Percentiles rank a stretch among this genome's conserved stretches.
Evolutionary conservation across 2,797 vertebrate genomes (phyloP).

Genomic region (Gobionotothen gibberifrons): DNA sequence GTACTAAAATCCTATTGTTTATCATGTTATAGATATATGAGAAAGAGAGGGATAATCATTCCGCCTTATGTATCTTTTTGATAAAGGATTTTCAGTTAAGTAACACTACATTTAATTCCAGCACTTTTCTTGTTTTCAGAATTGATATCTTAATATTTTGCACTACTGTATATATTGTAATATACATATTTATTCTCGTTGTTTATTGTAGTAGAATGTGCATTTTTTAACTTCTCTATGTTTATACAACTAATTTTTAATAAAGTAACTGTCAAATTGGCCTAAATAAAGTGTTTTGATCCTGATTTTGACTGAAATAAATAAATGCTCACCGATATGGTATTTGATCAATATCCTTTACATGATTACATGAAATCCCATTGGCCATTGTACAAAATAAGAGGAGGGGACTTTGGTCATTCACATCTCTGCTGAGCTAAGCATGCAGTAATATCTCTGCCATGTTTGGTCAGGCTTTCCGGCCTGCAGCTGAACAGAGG

Average conservation of each 20-base stretch:
- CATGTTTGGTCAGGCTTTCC: slow-evolving; percentile 77
- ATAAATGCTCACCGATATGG: background rate
- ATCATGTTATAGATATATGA: background rate
- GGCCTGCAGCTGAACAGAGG: slow-evolving; percentile 38
- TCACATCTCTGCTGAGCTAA: slow-evolving; percentile 40
- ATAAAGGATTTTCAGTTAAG: background rate
- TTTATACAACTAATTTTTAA: too few relatives aligned
- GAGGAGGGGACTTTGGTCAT: slow-evolving; percentile 29
- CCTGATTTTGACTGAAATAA: background rate
- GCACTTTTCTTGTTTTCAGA: too few relatives aligned
- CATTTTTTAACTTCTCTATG: too few relatives aligned
- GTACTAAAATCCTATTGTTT: background rate
- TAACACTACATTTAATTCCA: background rate
- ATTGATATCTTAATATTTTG: too few relatives aligned
- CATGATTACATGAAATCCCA: slow-evolving; percentile 24
- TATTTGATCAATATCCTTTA: background rate
- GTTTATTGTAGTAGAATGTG: too few relatives aligned
- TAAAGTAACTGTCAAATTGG: too few relatives aligned
- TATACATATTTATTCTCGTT: too few relatives aligned
- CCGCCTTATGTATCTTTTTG: background rate
- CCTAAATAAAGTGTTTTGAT: too few relatives aligned
- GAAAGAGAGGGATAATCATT: background rate
- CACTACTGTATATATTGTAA: too few relatives aligned
- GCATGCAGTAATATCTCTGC: slow-evolving; percentile 41
- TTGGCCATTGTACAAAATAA: slow-evolving; percentile 8